Evolutionary conservation across 92 coral and sea anemone genomes (phyloP), one percentile per base, ranked within the genome.

Genomic region (Epizoanthus scotinus): DNA sequence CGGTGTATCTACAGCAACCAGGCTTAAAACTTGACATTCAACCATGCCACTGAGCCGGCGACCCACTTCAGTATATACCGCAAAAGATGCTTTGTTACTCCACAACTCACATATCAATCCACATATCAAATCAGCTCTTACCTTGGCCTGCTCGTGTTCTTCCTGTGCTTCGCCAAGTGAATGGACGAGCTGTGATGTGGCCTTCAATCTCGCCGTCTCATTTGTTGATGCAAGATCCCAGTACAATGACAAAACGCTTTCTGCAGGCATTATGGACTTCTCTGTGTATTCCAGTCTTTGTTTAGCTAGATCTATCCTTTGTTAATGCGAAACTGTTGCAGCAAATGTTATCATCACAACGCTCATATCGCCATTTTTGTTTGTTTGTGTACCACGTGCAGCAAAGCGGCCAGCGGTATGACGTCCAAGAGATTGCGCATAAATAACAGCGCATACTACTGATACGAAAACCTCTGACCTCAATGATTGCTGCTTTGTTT

Each of bases 191-290:
- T 77, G 84, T 3, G 83, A 79, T 31, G 91, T 96, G 19, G 99
- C 95, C 57, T 95, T 90, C 68, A 95, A 53, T 2, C 99, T 94
- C n/a, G 28, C 78, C 22, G 44, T 84, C 71, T 93, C 98, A 50
- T 95, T 88, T 20, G 84, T 83, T 18, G 99, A 87, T 49, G 98
- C 99, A 49, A 95, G 94, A 56, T 88, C 96, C 99, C 99, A 95
- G 68, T 89, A 95, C 69, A 68, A 82, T 15, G 98, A 91, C 29
- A 95, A 77, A 79, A 91, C 86, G 55, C 83, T 87, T 62, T 93
- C 92, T 73, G 87, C 83, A 61, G 92, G 81, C 98, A 92, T 95
- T 5, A 44, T 55, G 56, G 31, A 54, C 66, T n/a, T 31, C 15
- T 22, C 29, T 7, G 42, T 73, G 34, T 15, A 27, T 26, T 22